A percentile compares a stretch with the other conserved stretches of the same genome.
Evolutionary conservation across 37 sponge, comb jelly and placozoan genomes (phyloP).

Genomic region (Bolinopsis microptera): DNA sequence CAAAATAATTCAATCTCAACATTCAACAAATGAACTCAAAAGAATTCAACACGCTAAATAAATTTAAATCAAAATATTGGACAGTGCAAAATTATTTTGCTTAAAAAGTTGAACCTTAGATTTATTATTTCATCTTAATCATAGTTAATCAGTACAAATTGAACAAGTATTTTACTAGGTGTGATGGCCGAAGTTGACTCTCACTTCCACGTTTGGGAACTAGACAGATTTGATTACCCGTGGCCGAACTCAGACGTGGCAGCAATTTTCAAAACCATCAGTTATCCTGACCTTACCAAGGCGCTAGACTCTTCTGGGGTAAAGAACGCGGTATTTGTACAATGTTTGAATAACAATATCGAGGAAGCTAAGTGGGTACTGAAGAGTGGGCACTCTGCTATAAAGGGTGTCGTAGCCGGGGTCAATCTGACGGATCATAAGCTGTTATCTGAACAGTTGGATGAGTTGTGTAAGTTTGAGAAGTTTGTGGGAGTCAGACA

Average conservation of each 20-base stretch:
- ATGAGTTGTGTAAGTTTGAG: neutral
- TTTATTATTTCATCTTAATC: no score
- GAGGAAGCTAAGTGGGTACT: slow-evolving; percentile 47
- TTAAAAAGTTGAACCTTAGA: no score
- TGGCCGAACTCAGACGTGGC: slow-evolving; percentile 36
- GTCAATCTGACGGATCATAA: slow-evolving; percentile 16
- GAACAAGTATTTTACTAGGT: no score
- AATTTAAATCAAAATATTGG: no score
- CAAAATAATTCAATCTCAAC: no score
- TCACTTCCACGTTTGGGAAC: slow-evolving; percentile 59
- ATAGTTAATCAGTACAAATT: no score
- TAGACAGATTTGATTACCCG: neutral
- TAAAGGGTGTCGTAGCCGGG: slow-evolving; percentile 58
- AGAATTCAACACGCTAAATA: no score
- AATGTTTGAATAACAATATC: neutral
- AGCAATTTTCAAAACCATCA: neutral
- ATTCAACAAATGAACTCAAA: no score
- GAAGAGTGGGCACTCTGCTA: neutral
- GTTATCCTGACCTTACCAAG: neutral
- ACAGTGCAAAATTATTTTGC: no score
- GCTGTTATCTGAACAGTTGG: neutral
- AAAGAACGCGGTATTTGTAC: slow-evolving; percentile 34
- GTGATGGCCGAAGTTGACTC: slow-evolving; percentile 29
- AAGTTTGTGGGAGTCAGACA: slow-evolving; percentile 59
- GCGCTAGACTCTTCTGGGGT: neutral